Evolutionary conservation across 2,113 vertebrate species (phyloP), one percentile per base, ranked within the genome.

Genomic region (Emydura subglobosa): DNA sequence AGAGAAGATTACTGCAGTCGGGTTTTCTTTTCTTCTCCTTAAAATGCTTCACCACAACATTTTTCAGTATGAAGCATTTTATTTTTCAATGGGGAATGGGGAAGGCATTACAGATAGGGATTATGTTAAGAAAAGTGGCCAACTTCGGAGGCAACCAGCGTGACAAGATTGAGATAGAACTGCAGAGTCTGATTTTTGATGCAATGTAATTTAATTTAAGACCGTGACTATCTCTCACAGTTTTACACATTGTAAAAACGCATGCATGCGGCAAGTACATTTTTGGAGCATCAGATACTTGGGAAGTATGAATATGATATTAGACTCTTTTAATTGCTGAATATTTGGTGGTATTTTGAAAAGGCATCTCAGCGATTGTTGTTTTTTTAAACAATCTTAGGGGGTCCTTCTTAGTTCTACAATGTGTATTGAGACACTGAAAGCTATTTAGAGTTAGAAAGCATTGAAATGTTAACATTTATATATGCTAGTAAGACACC

Each of bases 201-300:
- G 65, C 68, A 57, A 42, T 19, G 59, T 88, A 87, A 93, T 96
- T 95, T 96, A 88, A 95, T 95, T 94, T 83, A 79, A 42, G 90
- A 93, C 87, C 78, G 2, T 87, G 88, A 90, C 85, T 84, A 80
- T 96, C 92, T 14, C 80, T 94, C 47, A 12, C 82, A 83, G 10
- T 93, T 95, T 95, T 95, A 93, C 93, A 94, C 82, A 31, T 44
- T 74, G 72, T 95, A 86, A 95, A 96, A 97, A 95, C 51, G 72
- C 93, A 91, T 93, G 57, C 89, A 42, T 86, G 84, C 12, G 2
- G 85, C 85, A 89, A 86, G 91, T 92, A 61, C 74, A 94, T 83
- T 94, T 87, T 83, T 83, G 90, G 79, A 96, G 47, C 92, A 93
- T 94, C 87, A 95, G 96, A 96, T 95, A 94, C 74, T 59, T 85